A percentile compares a stretch with the other conserved stretches of the same genome.
Evolutionary conservation across 2,113 vertebrate genomes (phyloP).

Genomic region (Gymnarchus niloticus): DNA sequence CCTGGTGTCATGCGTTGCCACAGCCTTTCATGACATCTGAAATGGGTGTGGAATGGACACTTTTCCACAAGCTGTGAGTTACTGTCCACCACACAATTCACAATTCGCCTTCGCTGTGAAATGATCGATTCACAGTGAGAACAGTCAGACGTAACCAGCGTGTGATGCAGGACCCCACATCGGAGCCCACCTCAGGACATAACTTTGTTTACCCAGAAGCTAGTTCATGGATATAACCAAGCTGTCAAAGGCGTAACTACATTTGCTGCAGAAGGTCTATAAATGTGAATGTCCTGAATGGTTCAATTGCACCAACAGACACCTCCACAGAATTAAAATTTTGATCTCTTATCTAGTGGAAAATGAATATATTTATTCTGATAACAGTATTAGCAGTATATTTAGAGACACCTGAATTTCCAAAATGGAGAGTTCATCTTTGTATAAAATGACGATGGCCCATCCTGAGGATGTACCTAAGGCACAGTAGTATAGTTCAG

Average conservation of each 20-base stretch:
- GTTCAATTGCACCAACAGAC: not conserved
- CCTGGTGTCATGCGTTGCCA: not conserved
- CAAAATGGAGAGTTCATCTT: not conserved
- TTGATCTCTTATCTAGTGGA: not conserved
- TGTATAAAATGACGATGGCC: not conserved
- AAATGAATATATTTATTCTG: not conserved
- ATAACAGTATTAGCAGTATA: not conserved
- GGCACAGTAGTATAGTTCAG: no score
- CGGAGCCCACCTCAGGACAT: not conserved
- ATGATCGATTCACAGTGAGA: not conserved
- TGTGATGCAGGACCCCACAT: not conserved
- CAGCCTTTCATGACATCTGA: not conserved
- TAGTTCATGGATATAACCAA: conserved; percentile 7
- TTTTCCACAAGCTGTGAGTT: not conserved
- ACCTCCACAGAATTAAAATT: conserved; percentile 4
- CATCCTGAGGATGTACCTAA: no score
- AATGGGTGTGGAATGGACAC: not conserved
- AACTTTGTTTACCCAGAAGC: not conserved
- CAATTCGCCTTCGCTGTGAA: not conserved
- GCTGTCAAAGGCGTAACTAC: not conserved
- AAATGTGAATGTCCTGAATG: not conserved
- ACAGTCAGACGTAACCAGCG: not conserved
- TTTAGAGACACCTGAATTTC: not conserved
- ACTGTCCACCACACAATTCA: not conserved
- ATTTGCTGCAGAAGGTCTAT: conserved; percentile 6